Percentiles rank a stretch among this genome's conserved stretches.
Conservation (phyloP, 2,888 invertebrate genomes). For the Drosophila anomalata region DNA sequence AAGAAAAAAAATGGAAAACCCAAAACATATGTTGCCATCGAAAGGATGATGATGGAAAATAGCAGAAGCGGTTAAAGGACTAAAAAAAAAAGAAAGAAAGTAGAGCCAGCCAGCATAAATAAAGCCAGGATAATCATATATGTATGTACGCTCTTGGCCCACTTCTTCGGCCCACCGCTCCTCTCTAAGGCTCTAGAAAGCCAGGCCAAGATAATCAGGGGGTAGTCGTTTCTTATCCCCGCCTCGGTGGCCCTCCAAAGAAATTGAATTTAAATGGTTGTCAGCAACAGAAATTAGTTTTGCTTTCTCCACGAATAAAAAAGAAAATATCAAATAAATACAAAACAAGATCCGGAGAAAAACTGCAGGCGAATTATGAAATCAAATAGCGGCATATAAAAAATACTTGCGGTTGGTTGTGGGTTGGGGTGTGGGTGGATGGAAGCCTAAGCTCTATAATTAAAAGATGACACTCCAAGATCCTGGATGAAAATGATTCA, state of each 20-base stretch:
- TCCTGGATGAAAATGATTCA: conserved; percentile 36
- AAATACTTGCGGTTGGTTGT: conserved; percentile 16
- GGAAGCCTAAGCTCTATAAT: conserved; percentile 38
- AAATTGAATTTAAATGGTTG: conserved; percentile 75
- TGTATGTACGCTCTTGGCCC: conserved; percentile 16
- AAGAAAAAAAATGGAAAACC: conserved; percentile 10
- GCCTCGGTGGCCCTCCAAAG: conserved; percentile 43
- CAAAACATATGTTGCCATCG: conserved; percentile 45
- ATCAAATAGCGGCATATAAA: conserved; percentile 47
- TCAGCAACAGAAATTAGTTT: conserved; percentile 74
- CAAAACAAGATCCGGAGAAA: conserved; percentile 20
- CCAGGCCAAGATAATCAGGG: conserved; percentile 37
- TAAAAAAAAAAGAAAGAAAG: conserved; percentile 20
- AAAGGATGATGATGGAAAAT: conserved; percentile 40
- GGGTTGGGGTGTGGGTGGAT: background rate
- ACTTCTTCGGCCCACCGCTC: background rate
- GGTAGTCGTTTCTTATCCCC: conserved; percentile 29
- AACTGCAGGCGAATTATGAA: conserved; percentile 61
- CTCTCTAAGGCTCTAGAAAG: background rate
- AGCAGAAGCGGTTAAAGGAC: conserved; percentile 21
- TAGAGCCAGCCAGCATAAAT: conserved; percentile 38
- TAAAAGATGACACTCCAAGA: conserved; percentile 52
- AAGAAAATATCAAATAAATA: conserved; percentile 27
- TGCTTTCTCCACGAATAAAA: conserved; percentile 51
- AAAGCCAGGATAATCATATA: conserved; percentile 45